Evolutionary conservation across 2,797 vertebrate genomes (phyloP).

Genomic region (Lepilemur ruficaudatus): DNA sequence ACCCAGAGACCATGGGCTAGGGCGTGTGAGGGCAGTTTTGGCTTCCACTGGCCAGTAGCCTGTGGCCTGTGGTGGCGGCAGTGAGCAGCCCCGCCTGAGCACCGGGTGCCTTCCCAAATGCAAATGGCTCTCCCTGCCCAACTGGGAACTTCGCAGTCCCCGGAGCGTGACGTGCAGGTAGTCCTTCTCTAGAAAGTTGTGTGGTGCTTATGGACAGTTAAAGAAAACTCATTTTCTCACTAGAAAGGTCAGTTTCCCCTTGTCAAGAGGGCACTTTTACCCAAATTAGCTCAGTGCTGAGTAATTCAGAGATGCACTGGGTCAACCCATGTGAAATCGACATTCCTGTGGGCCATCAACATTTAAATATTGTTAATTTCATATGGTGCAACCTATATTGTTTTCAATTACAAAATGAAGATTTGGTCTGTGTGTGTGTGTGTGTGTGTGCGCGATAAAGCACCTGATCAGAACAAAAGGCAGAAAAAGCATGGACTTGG

Average conservation of each 20-base stretch:
- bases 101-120: neutral
- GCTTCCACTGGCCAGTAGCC: neutral
- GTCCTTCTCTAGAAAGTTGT: neutral
- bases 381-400: neutral
- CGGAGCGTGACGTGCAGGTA: accelerated
- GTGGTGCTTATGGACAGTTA: neutral
- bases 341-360: neutral
- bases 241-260: neutral
- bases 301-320: neutral
- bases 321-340: neutral
- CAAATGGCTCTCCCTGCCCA: neutral
- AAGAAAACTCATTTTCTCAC: neutral
- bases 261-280: neutral
- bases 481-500: neutral
- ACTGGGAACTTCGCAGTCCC: neutral
- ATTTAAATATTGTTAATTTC: neutral
- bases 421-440: neutral
- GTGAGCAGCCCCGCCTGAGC: neutral
- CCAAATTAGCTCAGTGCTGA: neutral
- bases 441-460: neutral
- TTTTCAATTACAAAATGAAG: constrained; percentile 17
- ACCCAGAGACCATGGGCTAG: neutral
- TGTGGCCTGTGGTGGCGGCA: neutral
- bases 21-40: neutral
- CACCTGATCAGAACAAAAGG: neutral